These are phyloP conservation scores for Macrophya alboannulata DNA, from an alignment of 2,888 invertebrate genomes.

Conservation along the genomic window DNA sequence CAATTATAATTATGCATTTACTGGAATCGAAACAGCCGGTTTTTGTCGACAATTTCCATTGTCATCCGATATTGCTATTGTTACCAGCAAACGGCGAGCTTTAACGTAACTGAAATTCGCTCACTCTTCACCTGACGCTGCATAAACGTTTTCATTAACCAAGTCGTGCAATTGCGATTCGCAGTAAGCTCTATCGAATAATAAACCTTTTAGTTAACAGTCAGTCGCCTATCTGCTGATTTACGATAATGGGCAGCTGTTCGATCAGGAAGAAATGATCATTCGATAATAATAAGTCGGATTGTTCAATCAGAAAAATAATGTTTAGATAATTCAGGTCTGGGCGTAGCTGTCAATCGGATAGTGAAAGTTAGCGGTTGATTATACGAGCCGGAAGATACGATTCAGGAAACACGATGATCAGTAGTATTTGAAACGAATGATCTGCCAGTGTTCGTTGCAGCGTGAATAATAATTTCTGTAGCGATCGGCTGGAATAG, in stretches of 20 bases:
- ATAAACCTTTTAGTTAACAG: neutral
- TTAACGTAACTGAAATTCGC: neutral
- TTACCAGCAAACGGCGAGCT: neutral
- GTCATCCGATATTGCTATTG: neutral
- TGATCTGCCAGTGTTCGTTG: neutral
- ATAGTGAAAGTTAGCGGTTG: slow-evolving; percentile 66
- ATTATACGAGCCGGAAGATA: slow-evolving; percentile 59
- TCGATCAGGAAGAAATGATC: neutral
- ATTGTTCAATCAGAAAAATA: too few species aligned
- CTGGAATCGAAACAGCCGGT: neutral
- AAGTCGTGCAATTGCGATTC: neutral
- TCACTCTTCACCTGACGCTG: neutral
- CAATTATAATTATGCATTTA: neutral
- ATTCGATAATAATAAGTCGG: neutral
- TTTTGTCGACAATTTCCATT: neutral
- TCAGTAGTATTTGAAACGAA: neutral
- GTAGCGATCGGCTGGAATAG: neutral
- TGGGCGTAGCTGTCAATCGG: slow-evolving; percentile 32
- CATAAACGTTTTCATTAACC: neutral
- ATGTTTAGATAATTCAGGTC: neutral
- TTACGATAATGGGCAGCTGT: neutral
- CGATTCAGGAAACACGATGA: slow-evolving; percentile 48
- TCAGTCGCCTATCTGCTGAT: neutral
- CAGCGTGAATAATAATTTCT: slow-evolving; percentile 9
- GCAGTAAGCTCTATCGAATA: neutral